phyloP scores from a whole-genome alignment of 1,140 invertebrate genomes.

The Hyposmocoma kahamanoa region DNA sequence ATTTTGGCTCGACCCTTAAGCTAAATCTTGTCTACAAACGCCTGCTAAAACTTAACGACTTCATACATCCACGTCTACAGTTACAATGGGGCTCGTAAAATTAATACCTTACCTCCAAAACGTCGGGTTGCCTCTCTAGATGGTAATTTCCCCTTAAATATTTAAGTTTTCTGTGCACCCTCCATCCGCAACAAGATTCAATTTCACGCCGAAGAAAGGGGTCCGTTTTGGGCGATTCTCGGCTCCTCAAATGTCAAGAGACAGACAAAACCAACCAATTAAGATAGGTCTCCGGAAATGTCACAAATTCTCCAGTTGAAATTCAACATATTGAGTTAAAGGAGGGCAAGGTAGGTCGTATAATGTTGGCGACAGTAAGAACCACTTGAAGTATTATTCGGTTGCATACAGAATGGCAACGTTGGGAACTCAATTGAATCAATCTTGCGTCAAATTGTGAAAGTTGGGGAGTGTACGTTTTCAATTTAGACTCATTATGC shows the following conservation, averaged over 20 bases:
- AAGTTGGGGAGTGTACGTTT: conserved; percentile 26
- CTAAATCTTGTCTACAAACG: conserved; percentile 44
- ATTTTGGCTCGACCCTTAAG: conserved; percentile 23
- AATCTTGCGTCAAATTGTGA: conserved; percentile 59
- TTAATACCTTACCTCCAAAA: conserved; percentile 64
- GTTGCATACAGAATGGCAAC: conserved; percentile 54
- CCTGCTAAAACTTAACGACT: conserved; percentile 61
- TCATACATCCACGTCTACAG: conserved; percentile 49
- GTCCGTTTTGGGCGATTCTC: conserved; percentile 50
- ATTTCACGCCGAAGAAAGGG: conserved; percentile 68
- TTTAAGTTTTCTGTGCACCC: conserved; percentile 66
- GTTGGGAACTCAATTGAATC: conserved; percentile 54
- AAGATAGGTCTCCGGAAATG: conserved; percentile 29
- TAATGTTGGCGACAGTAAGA: conserved; percentile 34
- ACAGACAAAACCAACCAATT: conserved; percentile 46
- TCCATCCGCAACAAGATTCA: conserved; percentile 68
- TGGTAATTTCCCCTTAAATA: conserved; percentile 63
- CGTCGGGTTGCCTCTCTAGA: conserved; percentile 46
- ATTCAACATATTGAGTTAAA: conserved; percentile 13
- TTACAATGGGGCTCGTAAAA: conserved; percentile 59
- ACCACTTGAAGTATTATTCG: conserved; percentile 53
- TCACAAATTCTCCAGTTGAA: conserved; percentile 19
- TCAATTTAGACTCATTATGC: conserved; percentile 15
- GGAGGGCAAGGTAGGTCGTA: conserved; percentile 20
- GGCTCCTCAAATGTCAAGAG: conserved; percentile 58